phyloP scores from a whole-genome alignment of 1,140 invertebrate species.

The Augochlora pura region DNA sequence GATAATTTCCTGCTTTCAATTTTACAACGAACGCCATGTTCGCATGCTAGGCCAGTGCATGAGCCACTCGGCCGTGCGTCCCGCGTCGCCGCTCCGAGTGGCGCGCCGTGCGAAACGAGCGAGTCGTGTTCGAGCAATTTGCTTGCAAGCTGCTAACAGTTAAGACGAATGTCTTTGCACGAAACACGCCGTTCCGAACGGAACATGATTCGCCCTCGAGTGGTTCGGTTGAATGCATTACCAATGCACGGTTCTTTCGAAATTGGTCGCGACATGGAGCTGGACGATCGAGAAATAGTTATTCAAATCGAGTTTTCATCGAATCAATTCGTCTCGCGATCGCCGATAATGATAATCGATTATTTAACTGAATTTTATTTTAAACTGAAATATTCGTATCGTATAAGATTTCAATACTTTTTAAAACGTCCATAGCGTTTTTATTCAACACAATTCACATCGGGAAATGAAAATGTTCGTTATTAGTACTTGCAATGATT shows the following conservation, averaged over 20 bases:
- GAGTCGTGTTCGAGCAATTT: conserved; percentile 28
- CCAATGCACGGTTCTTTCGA: neutral
- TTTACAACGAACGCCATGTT: conserved; percentile 29
- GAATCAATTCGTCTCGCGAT: no score
- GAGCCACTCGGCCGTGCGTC: conserved; percentile 16
- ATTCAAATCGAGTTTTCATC: no score
- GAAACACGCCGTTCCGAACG: neutral
- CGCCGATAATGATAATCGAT: no score
- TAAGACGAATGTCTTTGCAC: conserved; percentile 13
- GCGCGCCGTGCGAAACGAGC: neutral
- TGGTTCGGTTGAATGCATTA: neutral
- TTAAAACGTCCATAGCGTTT: no score
- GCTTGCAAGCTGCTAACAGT: conserved; percentile 26
- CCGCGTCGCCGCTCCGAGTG: neutral
- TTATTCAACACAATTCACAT: no score
- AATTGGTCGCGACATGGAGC: no score
- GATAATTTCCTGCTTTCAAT: conserved; percentile 50
- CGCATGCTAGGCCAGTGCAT: conserved; percentile 29
- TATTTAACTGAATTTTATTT: no score
- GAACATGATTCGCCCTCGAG: neutral
- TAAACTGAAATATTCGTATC: no score
- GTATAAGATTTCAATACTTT: no score
- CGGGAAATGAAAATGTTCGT: no score
- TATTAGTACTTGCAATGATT: no score
- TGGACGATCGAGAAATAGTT: no score